These are phyloP conservation scores for Linyphia triangularis DNA, from an alignment of 2,888 invertebrate species.

Conservation along the genomic window DNA sequence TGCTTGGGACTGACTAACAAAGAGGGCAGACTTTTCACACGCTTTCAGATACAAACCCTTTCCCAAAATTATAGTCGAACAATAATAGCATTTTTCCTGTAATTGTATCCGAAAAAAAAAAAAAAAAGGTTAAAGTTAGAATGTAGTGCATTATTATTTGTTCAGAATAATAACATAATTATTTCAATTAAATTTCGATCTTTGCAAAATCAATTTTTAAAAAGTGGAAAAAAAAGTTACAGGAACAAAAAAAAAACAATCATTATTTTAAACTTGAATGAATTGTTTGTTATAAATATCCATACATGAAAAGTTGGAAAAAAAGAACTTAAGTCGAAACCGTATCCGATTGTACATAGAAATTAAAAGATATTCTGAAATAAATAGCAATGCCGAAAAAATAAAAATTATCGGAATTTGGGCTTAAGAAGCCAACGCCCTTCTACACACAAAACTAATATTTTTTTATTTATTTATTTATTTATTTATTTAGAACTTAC, in stretches of 20 bases:
- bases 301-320: background rate
- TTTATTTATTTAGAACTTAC: too few relatives aligned
- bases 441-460: background rate
- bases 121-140: background rate
- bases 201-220: background rate
- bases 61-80: background rate
- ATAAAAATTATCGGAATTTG: background rate
- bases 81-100: background rate
- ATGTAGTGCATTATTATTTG: background rate
- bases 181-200: background rate
- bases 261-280: too few relatives aligned
- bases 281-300: background rate
- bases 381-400: background rate
- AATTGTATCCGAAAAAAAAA: background rate
- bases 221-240: background rate
- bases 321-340: background rate
- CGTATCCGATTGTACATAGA: background rate
- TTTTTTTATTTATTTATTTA: too few relatives aligned
- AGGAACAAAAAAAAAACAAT: background rate
- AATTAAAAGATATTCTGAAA: background rate
- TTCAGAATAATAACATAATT: background rate
- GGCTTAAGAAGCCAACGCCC: background rate
- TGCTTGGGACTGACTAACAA: background rate
- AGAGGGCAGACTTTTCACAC: constrained; percentile 24
- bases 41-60: constrained; percentile 22